Percentiles rank a stretch among this genome's conserved stretches.
phyloP scores from a whole-genome alignment of 2,113 vertebrate genomes.

The Gnathonemus longibarbis region DNA sequence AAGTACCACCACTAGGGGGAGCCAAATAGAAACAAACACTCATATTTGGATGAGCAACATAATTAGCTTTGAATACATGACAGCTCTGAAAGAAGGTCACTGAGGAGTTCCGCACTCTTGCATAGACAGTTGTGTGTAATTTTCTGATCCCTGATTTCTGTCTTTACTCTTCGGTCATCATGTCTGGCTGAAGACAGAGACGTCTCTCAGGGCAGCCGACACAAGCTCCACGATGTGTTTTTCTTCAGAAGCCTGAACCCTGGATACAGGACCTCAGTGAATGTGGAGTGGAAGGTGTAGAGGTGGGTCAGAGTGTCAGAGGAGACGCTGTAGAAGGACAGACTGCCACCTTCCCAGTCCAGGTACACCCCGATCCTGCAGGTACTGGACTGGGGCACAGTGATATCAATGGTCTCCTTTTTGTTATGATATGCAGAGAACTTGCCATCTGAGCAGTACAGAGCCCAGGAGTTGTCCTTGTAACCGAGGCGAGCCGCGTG shows the following conservation, averaged over 20 bases:
- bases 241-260: neutral
- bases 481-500: neutral
- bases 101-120: neutral
- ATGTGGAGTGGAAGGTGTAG: neutral
- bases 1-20: neutral
- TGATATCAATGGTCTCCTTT: neutral
- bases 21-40: neutral
- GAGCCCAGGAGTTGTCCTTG: slow-evolving; percentile 18
- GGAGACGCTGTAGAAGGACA: slow-evolving; percentile 16
- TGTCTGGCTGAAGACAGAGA: neutral
- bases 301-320: neutral
- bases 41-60: neutral
- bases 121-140: neutral
- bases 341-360: neutral
- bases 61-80: neutral
- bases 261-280: slow-evolving; percentile 3
- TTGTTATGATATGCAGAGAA: neutral
- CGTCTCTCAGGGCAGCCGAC: neutral
- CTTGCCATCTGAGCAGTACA: neutral
- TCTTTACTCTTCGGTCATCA: neutral
- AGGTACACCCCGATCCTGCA: slow-evolving; percentile 3
- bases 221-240: neutral
- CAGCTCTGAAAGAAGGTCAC: neutral
- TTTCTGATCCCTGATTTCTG: neutral
- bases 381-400: neutral